Evolutionary conservation across 2,797 vertebrate species (phyloP), one percentile per base, ranked within the genome.

Genomic region (Hyperoplus immaculatus): DNA sequence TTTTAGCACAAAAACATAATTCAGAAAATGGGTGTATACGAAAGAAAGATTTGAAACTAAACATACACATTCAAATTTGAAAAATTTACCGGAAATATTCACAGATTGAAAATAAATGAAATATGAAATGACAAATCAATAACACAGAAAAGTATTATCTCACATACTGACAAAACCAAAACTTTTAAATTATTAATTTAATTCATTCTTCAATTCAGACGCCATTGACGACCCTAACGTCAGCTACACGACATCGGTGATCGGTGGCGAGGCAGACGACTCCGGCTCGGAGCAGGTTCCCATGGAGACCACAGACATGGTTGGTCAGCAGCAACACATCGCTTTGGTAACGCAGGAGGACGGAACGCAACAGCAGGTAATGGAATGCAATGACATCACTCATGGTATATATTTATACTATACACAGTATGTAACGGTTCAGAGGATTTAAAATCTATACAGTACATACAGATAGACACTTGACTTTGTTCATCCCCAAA

Each of bases 291-390:
- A 98, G 81, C 97, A 98, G 59, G 87, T 97, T 82, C 94, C 96
- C 14, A 92, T 96, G 58, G 97, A 97, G 70, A 95, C 92, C 49
- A 90, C 95, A 2, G 96, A 97, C 60, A 93, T 96, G 77, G 90
- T 97, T 67, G 93, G 85, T 66, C 94, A 96, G 86, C 98, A 98
- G 42, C 98, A 29, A 29, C 29, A 99, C 29, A 94, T 99, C 83
- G 97, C 98, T 61, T 94, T 99, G 84, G 98, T 99, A 90, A 96
- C 97, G 8, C 97, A 98, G 83, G 98, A 99, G 86, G 98, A 99
- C 4, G 98, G 98, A 63, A 98, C 98, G 6, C 97, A 99, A 53
- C 98, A 98, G 64, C 98, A 99, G 87, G 98, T 99, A 80, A 80
- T 3, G 7, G 13, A 18, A 42, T 5, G 8, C 15, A 41, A 4